These are phyloP conservation scores for Pterostichus niger DNA, from an alignment of 2,888 invertebrate species.

Conservation along the genomic window DNA sequence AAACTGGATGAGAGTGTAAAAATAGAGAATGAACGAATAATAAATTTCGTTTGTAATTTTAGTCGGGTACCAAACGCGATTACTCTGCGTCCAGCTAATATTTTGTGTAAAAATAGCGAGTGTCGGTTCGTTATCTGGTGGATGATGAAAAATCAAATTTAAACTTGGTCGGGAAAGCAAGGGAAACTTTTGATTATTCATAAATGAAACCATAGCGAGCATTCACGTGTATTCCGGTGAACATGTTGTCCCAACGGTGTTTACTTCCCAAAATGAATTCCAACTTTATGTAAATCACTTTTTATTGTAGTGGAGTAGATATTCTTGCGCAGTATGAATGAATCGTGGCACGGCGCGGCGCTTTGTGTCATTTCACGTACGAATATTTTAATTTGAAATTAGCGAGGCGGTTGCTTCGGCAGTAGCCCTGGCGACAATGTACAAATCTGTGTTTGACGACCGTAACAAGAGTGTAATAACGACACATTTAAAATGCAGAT, in stretches of 20 bases:
- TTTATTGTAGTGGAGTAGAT: constrained; percentile 57
- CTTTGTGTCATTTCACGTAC: constrained; percentile 63
- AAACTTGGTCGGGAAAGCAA: constrained; percentile 8
- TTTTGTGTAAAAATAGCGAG: constrained; percentile 9
- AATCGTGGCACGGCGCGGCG: constrained; percentile 34
- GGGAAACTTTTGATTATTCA: constrained; percentile 56
- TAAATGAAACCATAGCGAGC: constrained; percentile 23
- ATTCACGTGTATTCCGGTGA: constrained; percentile 19
- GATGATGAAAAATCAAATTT: constrained; percentile 48
- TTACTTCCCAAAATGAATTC: constrained; percentile 57
- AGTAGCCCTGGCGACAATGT: constrained; percentile 65
- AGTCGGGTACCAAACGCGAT: not conserved
- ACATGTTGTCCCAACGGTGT: constrained; percentile 43
- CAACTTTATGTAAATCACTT: constrained; percentile 62
- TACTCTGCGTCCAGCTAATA: not conserved
- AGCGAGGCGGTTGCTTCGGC: no score
- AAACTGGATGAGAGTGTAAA: no score
- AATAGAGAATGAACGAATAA: no score
- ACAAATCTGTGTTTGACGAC: constrained; percentile 68
- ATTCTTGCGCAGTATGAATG: constrained; percentile 45
- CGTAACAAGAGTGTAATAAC: constrained; percentile 68
- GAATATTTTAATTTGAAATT: constrained; percentile 69
- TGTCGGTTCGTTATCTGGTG: constrained; percentile 5
- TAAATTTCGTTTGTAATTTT: no score
- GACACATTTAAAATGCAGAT: constrained; percentile 69